phyloP scores from a whole-genome alignment of 2,113 vertebrate genomes.

The Xyrauchen texanus region DNA sequence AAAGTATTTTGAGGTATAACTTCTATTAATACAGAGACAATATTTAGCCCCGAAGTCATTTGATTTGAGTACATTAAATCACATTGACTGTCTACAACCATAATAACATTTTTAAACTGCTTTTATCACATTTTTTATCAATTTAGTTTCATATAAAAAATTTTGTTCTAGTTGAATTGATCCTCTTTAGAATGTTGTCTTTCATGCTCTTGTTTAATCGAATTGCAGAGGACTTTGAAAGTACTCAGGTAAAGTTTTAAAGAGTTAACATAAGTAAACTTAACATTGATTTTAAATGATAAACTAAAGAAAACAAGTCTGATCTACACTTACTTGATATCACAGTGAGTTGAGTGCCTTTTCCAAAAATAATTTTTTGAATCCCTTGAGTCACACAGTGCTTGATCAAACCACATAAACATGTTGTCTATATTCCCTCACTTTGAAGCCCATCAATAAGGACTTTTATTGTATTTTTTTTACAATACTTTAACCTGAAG shows the following conservation, averaged over 20 bases:
- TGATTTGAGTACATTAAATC: too few relatives aligned
- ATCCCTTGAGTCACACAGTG: conserved; percentile 46
- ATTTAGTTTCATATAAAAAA: not conserved
- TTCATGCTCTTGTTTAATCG: too few relatives aligned
- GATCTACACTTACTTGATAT: conserved; percentile 13
- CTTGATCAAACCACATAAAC: not conserved
- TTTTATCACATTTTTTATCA: not conserved
- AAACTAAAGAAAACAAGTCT: not conserved
- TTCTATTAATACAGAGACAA: too few relatives aligned
- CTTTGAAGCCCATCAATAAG: not conserved
- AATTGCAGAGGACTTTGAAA: not conserved
- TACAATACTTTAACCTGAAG: too few relatives aligned
- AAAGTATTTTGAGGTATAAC: too few relatives aligned
- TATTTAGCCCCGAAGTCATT: too few relatives aligned
- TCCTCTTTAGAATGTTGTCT: not conserved
- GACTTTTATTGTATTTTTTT: not conserved
- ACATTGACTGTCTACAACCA: too few relatives aligned
- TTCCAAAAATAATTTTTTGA: conserved; percentile 21
- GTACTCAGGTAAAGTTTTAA: too few relatives aligned
- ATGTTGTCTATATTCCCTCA: not conserved
- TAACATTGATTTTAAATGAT: not conserved
- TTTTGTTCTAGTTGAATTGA: not conserved
- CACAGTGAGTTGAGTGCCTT: conserved; percentile 24
- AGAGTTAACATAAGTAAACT: not conserved
- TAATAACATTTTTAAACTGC: too few relatives aligned